Evolutionary conservation across 64 coral and sea anemone species (phyloP), one percentile per base, ranked within the genome.

Genomic region (Acropora yongei): DNA sequence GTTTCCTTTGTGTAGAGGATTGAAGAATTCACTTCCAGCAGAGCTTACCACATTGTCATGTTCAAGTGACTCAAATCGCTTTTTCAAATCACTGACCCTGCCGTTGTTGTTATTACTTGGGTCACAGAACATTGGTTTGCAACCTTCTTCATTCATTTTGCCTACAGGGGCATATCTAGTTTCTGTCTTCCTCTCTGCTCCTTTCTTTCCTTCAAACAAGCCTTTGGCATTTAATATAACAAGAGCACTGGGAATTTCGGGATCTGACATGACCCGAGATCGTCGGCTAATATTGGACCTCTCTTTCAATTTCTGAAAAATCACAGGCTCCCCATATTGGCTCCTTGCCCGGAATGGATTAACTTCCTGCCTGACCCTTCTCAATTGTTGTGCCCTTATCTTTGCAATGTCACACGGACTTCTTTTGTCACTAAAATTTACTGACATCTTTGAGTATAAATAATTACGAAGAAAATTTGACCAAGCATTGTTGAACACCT

Each of bases 181-280:
- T 18, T 85, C 82, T 49, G 8, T 16, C 6, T 30, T 49, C 2
- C 82, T 85, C 18, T 49, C 17, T 49, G 41, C 47, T 3, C 43
- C 43, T 48, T 71, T 71, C 63, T 85, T 85, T 3, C 82, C 82
- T 71, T 72, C 16, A 71, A 85, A 85, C 18, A 85, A 85, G 12
- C 82, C 82, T 72, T 85, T 85, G 65, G 82, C 82, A 72, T 85
- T 85, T 45, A 85, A 85, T 71, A 85, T 85, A 44, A 51, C 82
- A 71, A 85, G 82, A 4, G 44, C 18, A 11, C 63, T 44, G 7
- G 82, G 45, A 48, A 85, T 85, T 3, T 85, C 82, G 5, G 82
- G 82, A 49, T 85, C 82, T 48, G 82, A 85, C 82, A 85, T 85
- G 17, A 49, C 65, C n/a, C 82, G 13, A 2, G 63, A 71, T 16